Conservation (phyloP, 37 sponge, comb jelly and placozoan genomes). For the Petrosia ficiformis region DNA sequence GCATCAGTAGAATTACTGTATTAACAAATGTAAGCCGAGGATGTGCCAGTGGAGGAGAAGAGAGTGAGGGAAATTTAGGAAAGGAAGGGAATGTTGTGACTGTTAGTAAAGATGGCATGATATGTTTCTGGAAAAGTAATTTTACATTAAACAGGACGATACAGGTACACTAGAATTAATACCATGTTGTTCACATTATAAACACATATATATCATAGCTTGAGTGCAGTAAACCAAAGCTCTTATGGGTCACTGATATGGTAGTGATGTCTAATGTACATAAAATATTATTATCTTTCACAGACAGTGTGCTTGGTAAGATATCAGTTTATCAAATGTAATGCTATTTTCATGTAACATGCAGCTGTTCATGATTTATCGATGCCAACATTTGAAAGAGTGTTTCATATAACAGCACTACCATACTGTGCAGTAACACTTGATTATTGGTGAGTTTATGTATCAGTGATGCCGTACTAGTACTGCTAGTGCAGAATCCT, state of each 20-base stretch:
- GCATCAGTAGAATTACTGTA: conserved; percentile 35
- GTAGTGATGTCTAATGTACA: conserved; percentile 72
- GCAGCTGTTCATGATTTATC: conserved; percentile 70
- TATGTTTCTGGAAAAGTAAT: conserved; percentile 85
- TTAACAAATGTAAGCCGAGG: conserved; percentile 23
- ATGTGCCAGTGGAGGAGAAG: background rate
- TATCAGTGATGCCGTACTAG: background rate
- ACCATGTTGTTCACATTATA: background rate
- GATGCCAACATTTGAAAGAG: conserved; percentile 62
- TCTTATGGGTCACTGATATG: conserved; percentile 74
- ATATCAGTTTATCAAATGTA: background rate
- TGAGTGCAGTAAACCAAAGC: conserved; percentile 5
- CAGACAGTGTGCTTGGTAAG: conserved; percentile 77
- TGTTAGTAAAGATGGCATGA: conserved; percentile 68
- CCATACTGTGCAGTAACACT: conserved; percentile 60
- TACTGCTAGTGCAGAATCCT: no score
- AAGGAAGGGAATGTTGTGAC: conserved; percentile 70
- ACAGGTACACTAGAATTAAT: conserved; percentile 24
- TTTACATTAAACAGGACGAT: conserved; percentile 59
- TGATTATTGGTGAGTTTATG: conserved; percentile 80
- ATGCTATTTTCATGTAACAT: background rate
- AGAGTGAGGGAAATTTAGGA: background rate
- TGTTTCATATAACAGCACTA: conserved; percentile 56
- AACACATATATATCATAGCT: background rate
- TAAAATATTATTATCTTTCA: conserved; percentile 72